phyloP scores from a whole-genome alignment of 2,113 vertebrate genomes.

The Carollia perspicillata region DNA sequence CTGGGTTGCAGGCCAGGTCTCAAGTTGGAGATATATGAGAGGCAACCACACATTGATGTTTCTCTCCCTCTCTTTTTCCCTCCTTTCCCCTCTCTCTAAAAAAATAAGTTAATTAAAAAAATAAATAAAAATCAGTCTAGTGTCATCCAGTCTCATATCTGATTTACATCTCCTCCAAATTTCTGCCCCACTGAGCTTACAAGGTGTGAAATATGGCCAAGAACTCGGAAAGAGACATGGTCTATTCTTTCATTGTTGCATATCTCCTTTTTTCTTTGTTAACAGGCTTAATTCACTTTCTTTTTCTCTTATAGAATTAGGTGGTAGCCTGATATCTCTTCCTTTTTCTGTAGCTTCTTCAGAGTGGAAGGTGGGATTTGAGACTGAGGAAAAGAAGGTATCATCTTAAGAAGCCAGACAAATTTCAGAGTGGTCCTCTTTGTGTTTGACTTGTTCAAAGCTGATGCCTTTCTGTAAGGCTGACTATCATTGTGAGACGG shows the following conservation, averaged over 20 bases:
- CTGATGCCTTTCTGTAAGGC: neutral
- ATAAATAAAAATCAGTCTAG: neutral
- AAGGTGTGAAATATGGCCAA: neutral
- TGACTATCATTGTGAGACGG: neutral
- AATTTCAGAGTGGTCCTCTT: neutral
- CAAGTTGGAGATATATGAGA: too few species aligned
- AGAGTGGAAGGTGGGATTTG: neutral
- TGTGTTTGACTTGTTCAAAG: neutral
- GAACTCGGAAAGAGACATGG: neutral
- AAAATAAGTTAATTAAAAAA: too few species aligned
- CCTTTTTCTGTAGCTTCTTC: neutral
- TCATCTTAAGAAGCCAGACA: neutral
- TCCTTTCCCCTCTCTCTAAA: too few species aligned
- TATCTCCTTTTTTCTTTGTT: neutral
- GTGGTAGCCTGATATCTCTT: neutral
- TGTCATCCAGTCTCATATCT: neutral
- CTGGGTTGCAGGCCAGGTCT: too few species aligned
- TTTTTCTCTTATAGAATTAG: neutral
- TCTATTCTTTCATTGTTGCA: neutral
- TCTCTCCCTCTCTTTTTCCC: too few species aligned
- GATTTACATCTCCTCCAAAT: neutral
- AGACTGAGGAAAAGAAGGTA: too few species aligned
- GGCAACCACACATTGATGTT: too few species aligned
- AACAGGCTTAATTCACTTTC: neutral
- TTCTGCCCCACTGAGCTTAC: neutral